These are phyloP conservation scores for Onchidella celtica DNA, from an alignment of 2,888 invertebrate genomes.

Conservation along the genomic window DNA sequence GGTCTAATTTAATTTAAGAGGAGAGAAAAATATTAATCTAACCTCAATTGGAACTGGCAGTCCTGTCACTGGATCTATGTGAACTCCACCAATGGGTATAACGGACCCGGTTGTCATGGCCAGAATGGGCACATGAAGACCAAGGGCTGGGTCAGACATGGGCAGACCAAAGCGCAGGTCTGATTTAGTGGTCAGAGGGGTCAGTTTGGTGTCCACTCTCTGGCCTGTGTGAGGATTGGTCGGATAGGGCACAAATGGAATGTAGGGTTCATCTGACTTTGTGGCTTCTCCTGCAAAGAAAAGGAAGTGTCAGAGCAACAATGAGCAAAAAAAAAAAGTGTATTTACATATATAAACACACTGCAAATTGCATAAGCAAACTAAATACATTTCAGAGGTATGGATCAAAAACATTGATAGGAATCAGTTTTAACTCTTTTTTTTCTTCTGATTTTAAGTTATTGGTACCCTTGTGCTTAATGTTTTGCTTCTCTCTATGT, in stretches of 20 bases:
- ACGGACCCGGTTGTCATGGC: conserved; percentile 76
- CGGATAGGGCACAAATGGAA: conserved; percentile 76
- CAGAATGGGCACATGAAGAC: conserved; percentile 76
- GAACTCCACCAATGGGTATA: conserved; percentile 76
- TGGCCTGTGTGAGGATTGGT: conserved; percentile 62
- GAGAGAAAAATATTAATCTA: too few relatives aligned
- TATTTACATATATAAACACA: too few relatives aligned
- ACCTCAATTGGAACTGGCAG: conserved; percentile 77
- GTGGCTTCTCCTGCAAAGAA: conserved; percentile 70
- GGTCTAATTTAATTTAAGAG: too few relatives aligned
- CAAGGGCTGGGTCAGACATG: conserved; percentile 73
- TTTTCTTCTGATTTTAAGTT: too few relatives aligned
- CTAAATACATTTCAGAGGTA: too few relatives aligned
- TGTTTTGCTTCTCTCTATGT: too few relatives aligned
- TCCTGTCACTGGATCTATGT: conserved; percentile 76
- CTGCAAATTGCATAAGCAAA: too few relatives aligned
- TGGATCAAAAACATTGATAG: too few relatives aligned
- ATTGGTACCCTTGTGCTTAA: too few relatives aligned
- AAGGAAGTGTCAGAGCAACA: background rate
- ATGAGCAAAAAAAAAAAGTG: background rate
- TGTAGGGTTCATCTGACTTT: conserved; percentile 67
- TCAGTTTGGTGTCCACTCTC: conserved; percentile 68
- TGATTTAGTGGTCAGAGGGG: conserved; percentile 66
- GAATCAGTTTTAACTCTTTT: too few relatives aligned
- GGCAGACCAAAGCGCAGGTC: conserved; percentile 73